Percentiles rank a stretch among this genome's conserved stretches.
Conservation (phyloP, 64 coral and sea anemone genomes). For the Stylophora pistillata region DNA sequence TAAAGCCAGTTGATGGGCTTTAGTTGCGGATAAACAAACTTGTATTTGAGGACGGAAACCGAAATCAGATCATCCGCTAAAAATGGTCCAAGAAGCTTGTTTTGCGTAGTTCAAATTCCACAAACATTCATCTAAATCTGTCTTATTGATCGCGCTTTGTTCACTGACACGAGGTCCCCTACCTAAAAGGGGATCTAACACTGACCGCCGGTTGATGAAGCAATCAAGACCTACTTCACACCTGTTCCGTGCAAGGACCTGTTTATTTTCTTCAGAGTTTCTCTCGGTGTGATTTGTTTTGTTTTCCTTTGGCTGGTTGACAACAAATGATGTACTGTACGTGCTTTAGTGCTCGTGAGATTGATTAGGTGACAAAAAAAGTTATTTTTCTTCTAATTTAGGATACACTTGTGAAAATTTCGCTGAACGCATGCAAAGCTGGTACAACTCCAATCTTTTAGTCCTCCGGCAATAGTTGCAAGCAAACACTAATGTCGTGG, state of each 20-base stretch:
- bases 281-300: background rate
- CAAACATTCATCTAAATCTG: background rate
- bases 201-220: background rate
- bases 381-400: no score
- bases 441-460: no score
- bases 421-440: no score
- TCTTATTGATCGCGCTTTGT: background rate
- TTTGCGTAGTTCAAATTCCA: background rate
- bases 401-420: no score
- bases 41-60: no score
- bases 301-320: background rate
- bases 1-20: no score
- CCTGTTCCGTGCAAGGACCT: background rate
- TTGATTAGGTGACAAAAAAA: no score
- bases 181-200: background rate
- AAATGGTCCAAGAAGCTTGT: background rate
- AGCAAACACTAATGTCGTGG: no score
- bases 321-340: background rate
- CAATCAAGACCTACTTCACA: background rate
- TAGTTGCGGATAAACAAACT: no score
- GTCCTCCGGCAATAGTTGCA: no score
- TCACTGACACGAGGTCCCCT: background rate
- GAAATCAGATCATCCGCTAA: background rate
- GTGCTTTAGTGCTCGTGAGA: background rate
- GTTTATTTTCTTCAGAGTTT: background rate